Conservation (phyloP, 2,888 invertebrate genomes). For the Agapetus fuscipes region DNA sequence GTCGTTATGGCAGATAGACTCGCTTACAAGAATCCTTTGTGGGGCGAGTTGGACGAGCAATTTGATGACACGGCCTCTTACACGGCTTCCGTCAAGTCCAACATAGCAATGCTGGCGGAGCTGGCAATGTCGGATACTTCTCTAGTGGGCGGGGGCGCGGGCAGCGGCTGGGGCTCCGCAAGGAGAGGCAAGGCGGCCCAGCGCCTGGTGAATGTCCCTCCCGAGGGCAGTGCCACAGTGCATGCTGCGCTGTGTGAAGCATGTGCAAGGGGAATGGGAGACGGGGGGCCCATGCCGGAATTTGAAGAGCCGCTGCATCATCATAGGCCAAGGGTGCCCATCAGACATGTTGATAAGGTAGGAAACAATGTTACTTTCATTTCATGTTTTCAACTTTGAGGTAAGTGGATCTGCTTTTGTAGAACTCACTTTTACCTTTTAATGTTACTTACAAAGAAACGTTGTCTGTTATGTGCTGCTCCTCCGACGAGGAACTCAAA, state of each 20-base stretch:
- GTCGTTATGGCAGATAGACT: too few relatives aligned
- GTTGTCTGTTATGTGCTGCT: too few relatives aligned
- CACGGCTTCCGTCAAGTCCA: background rate
- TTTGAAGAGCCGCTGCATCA: background rate
- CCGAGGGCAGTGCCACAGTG: background rate
- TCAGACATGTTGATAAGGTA: conserved; percentile 13
- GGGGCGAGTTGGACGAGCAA: conserved; percentile 16
- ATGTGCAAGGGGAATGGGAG: background rate
- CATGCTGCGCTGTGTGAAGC: background rate
- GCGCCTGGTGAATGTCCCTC: too few relatives aligned
- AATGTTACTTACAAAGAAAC: too few relatives aligned
- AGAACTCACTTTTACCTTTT: too few relatives aligned
- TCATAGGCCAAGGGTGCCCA: conserved; percentile 9
- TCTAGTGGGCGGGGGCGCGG: background rate
- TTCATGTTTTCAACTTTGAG: too few relatives aligned
- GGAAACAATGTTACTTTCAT: too few relatives aligned
- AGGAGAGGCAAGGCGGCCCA: background rate
- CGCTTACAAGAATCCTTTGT: too few relatives aligned
- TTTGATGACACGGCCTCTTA: conserved; percentile 1
- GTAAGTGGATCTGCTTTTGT: too few relatives aligned
- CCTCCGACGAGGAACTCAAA: too few relatives aligned
- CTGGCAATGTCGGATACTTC: too few relatives aligned
- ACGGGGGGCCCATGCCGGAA: background rate
- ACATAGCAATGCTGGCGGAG: background rate
- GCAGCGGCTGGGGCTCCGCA: background rate